A percentile compares a stretch with the other conserved stretches of the same genome.
phyloP scores from a whole-genome alignment of 2,113 vertebrate genomes.

The Numida meleagris region DNA sequence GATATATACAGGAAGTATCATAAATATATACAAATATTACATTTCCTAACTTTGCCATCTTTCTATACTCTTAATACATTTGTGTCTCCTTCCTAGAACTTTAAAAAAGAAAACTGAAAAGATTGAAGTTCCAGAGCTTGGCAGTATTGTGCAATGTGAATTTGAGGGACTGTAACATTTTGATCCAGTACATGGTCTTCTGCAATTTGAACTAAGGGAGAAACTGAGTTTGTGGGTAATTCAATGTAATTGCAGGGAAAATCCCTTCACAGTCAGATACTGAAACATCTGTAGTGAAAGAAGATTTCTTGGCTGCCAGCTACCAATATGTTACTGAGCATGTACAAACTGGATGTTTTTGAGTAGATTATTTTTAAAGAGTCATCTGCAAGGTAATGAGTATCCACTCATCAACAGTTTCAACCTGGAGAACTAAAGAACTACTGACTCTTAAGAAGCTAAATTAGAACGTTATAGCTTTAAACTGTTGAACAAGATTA shows the following conservation, averaged over 20 bases:
- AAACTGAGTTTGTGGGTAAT: background rate
- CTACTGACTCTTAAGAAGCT: background rate
- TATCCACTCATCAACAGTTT: background rate
- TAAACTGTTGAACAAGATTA: background rate
- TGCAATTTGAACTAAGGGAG: slow-evolving; percentile 21
- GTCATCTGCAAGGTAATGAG: background rate
- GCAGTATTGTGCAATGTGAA: slow-evolving; percentile 15
- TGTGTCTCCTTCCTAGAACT: background rate
- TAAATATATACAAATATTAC: background rate
- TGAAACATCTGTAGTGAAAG: background rate
- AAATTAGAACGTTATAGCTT: background rate
- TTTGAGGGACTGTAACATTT: slow-evolving; percentile 39
- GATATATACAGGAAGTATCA: background rate
- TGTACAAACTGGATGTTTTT: background rate
- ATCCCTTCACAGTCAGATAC: slow-evolving; percentile 8
- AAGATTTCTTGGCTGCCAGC: background rate
- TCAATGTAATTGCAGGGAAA: slow-evolving; percentile 28
- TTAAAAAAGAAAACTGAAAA: background rate
- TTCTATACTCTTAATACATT: background rate
- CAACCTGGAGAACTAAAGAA: background rate
- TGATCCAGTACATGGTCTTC: background rate
- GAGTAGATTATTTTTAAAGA: background rate
- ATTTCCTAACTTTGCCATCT: background rate
- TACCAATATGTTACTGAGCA: background rate
- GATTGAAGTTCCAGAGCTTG: background rate